phyloP scores from a whole-genome alignment of 2,113 vertebrate genomes.

The Pagrus major region DNA sequence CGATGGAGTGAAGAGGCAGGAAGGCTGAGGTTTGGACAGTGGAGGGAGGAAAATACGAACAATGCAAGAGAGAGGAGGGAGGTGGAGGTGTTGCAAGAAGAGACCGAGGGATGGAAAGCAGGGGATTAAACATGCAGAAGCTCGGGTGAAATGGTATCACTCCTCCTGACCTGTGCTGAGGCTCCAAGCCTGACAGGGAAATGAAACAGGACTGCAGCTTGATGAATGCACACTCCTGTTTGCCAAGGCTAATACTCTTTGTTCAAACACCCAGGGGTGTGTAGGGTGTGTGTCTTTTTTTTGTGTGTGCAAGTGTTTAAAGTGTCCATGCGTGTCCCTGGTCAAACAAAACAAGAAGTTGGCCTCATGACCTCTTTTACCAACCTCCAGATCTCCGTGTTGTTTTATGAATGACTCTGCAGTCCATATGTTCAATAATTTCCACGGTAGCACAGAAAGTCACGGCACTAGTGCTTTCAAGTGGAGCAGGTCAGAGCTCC shows the following conservation, averaged over 20 bases:
- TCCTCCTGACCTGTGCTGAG: constrained; percentile 58
- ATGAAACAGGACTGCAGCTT: constrained; percentile 57
- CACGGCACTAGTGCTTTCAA: neutral
- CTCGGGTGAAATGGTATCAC: constrained; percentile 54
- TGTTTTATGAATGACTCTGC: constrained; percentile 21
- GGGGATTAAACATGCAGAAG: constrained; percentile 59
- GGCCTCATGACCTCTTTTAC: constrained; percentile 14
- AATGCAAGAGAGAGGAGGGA: constrained; percentile 1
- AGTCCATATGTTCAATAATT: neutral
- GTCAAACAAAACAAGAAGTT: constrained; percentile 17
- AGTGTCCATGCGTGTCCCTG: constrained; percentile 24
- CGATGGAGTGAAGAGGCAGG: constrained; percentile 16
- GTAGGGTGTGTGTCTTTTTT: constrained; percentile 25
- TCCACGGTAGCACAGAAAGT: neutral
- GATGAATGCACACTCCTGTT: constrained; percentile 71
- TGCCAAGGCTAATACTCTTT: constrained; percentile 70
- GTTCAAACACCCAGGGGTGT: constrained; percentile 57
- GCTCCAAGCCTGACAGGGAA: constrained; percentile 56
- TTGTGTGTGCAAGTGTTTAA: constrained; percentile 38
- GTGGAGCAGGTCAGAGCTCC: neutral
- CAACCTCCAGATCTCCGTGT: neutral
- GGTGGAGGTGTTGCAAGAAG: constrained; percentile 8
- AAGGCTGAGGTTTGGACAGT: constrained; percentile 12
- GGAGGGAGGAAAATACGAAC: constrained; percentile 2
- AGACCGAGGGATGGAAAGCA: constrained; percentile 17